A percentile compares a stretch with the other conserved stretches of the same genome.
phyloP scores from a whole-genome alignment of 1,140 invertebrate genomes.

The Drosophila orosa region DNA sequence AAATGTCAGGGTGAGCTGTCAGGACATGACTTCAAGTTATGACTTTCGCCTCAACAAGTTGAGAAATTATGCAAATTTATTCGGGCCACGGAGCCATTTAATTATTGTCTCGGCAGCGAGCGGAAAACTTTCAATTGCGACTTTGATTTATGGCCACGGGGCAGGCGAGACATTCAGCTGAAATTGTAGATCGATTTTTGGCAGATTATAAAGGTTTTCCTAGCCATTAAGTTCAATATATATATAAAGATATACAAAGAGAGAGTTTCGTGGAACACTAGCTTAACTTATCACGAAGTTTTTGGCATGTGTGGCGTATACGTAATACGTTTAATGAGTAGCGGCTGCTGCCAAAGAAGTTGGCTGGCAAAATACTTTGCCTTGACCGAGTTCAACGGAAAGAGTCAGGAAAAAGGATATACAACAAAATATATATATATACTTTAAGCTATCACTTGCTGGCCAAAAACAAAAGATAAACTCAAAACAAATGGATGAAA shows the following conservation, averaged over 20 bases:
- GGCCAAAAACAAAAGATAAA: slow-evolving; percentile 20
- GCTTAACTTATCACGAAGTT: slow-evolving; percentile 5
- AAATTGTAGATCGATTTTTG: slow-evolving; percentile 1
- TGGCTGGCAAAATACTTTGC: slow-evolving; percentile 5
- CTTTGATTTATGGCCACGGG: slow-evolving; percentile 46
- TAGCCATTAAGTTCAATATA: background rate
- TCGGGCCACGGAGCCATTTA: slow-evolving; percentile 31
- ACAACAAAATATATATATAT: background rate
- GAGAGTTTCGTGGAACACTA: background rate
- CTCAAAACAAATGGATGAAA: slow-evolving; percentile 17
- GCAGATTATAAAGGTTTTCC: slow-evolving; percentile 4
- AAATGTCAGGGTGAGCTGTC: slow-evolving; percentile 35
- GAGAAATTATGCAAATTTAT: slow-evolving; percentile 59
- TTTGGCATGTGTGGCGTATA: slow-evolving; percentile 14
- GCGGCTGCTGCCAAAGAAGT: slow-evolving; percentile 2
- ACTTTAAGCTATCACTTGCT: background rate
- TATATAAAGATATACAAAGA: background rate
- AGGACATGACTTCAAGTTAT: slow-evolving; percentile 43
- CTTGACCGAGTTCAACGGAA: slow-evolving; percentile 21
- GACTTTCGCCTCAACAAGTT: slow-evolving; percentile 59
- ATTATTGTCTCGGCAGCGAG: slow-evolving; percentile 51
- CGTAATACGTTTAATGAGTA: slow-evolving; percentile 12
- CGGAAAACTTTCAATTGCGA: slow-evolving; percentile 43
- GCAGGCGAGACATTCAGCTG: slow-evolving; percentile 26
- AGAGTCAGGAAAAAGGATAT: background rate